Base-by-base conservation (phyloP, 2,888 invertebrate species). In the Aradus depressus region DNA sequence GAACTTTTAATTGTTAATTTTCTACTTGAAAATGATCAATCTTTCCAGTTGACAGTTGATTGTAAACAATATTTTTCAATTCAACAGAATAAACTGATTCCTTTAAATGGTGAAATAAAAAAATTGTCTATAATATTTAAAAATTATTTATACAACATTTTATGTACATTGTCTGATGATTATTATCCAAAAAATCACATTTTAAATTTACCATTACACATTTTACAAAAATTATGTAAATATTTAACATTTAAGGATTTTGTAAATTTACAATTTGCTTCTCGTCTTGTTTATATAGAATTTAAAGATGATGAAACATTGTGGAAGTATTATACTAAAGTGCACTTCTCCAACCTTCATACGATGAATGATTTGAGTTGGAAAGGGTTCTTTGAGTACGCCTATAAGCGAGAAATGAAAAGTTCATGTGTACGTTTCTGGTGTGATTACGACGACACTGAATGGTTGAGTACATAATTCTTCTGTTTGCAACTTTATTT, bases 301-400 rank as follows among this genome's bases (percentile, higher is more conserved):
- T 50, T 53, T 43, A 39, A 35, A 3, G 44, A 51, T 21, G 54
- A 54, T 35, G 51, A 48, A 43, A 43, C 18, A 31, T 44, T 53
- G 31, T 57, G 53, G 51, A 50, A 53, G 39, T 51, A 47, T 64
- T 34, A 38, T 23, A 38, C 47, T 25, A n/a, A n/a, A n/a, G n/a
- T n/a, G n/a, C n/a, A n/a, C n/a, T n/a, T n/a, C n/a, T n/a, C n/a
- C n/a, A n/a, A n/a, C n/a, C n/a, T n/a, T n/a, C n/a, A n/a, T n/a
- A n/a, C n/a, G n/a, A n/a, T n/a, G n/a, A n/a, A n/a, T n/a, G n/a
- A n/a, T n/a, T n/a, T n/a, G n/a, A n/a, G n/a, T n/a, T n/a, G n/a
- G n/a, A n/a, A n/a, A n/a, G n/a, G n/a, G n/a, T n/a, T n/a, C n/a
- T n/a, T n/a, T n/a, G n/a, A n/a, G n/a, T n/a, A n/a, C n/a, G n/a